Conservation (phyloP, 2,797 vertebrate species). For the Lacerta viridis region DNA sequence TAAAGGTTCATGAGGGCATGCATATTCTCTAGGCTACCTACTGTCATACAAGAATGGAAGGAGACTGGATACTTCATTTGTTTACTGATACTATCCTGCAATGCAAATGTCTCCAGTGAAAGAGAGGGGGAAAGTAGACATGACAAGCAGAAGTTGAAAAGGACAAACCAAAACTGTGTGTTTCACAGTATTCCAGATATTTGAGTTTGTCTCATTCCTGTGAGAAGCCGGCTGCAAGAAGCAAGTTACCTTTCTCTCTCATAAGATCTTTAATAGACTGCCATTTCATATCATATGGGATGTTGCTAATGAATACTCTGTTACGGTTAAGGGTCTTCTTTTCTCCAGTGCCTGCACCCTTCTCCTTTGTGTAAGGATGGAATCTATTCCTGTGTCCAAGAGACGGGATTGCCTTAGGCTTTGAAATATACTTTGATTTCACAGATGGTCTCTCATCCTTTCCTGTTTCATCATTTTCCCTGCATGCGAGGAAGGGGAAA, state of each 20-base stretch:
- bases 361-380: slow-evolving; percentile 96
- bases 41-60: slow-evolving; percentile 76
- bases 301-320: slow-evolving; percentile 99
- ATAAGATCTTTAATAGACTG: slow-evolving; percentile 99
- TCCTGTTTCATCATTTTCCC: slow-evolving; percentile 81
- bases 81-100: slow-evolving; percentile 78
- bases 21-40: slow-evolving; percentile 76
- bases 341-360: slow-evolving; percentile 86
- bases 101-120: slow-evolving; percentile 78
- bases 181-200: slow-evolving; percentile 71
- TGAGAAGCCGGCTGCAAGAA: slow-evolving; percentile 61
- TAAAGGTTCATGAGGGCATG: slow-evolving; percentile 80
- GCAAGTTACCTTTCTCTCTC: slow-evolving; percentile 97
- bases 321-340: slow-evolving; percentile 92
- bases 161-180: slow-evolving; percentile 75
- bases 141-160: slow-evolving; percentile 72
- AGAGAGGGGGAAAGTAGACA: slow-evolving; percentile 77
- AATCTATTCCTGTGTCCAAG: slow-evolving; percentile 88
- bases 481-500: slow-evolving; percentile 58
- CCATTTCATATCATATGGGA: slow-evolving; percentile 99
- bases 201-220: slow-evolving; percentile 50
- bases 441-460: slow-evolving; percentile 88
- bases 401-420: slow-evolving; percentile 77
- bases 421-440: slow-evolving; percentile 87
- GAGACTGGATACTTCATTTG: slow-evolving; percentile 73